A percentile compares a stretch with the other conserved stretches of the same genome.
These are phyloP conservation scores for Orussus abietinus DNA, from an alignment of 1,140 invertebrate genomes.

Conservation along the genomic window DNA sequence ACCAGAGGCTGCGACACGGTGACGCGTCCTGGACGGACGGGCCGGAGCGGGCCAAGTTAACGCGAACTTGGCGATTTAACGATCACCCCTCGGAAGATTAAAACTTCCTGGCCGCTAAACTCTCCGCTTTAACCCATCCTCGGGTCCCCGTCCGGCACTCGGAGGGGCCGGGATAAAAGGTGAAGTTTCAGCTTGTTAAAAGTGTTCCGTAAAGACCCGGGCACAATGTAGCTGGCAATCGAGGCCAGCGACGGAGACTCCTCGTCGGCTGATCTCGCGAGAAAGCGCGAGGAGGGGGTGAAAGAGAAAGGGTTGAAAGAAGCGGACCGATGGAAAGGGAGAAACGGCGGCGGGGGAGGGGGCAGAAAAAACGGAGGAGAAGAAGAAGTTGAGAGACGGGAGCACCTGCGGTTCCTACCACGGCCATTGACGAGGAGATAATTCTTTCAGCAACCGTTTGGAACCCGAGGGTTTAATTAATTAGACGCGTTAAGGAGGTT, in stretches of 20 bases:
- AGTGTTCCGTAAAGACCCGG: conserved; percentile 24
- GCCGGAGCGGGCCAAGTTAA: no score
- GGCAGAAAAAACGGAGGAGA: not conserved
- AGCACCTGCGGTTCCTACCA: not conserved
- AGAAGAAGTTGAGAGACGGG: not conserved
- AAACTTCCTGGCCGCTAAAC: conserved; percentile 29
- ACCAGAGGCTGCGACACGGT: no score
- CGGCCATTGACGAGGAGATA: not conserved
- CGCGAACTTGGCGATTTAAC: conserved; percentile 22
- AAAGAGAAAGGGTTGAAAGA: not conserved
- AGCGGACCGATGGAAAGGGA: not conserved
- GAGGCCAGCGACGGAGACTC: conserved; percentile 10
- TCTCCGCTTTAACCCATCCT: conserved; percentile 3
- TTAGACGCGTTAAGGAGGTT: conserved; percentile 28
- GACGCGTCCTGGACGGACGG: no score
- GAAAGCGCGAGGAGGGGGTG: no score
- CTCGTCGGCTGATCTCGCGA: no score
- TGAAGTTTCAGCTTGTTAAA: conserved; percentile 34
- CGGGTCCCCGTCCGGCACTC: conserved; percentile 6
- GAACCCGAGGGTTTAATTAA: conserved; percentile 24
- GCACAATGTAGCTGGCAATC: conserved; percentile 24
- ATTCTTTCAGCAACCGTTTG: not conserved
- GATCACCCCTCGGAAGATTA: conserved; percentile 31
- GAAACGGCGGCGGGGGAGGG: not conserved
- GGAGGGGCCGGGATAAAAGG: no score